These are phyloP conservation scores for Hydropotes inermis DNA, from an alignment of 2,113 vertebrate genomes.

Conservation along the genomic window DNA sequence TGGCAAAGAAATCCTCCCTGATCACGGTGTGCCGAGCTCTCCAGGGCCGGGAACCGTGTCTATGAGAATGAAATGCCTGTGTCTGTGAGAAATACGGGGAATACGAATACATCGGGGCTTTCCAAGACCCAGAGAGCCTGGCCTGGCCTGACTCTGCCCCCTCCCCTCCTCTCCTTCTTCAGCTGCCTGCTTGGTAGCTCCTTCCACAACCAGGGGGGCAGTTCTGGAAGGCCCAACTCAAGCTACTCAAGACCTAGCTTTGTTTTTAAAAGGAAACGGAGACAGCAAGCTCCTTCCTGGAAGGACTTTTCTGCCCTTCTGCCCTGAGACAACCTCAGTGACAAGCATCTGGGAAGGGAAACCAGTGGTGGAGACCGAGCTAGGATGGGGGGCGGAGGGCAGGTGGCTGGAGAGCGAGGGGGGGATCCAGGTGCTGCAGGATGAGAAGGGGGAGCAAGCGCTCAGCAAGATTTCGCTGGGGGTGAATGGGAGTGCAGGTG, in stretches of 20 bases:
- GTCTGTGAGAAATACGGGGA: background rate
- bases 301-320: background rate
- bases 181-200: background rate
- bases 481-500: background rate
- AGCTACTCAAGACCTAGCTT: background rate
- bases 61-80: background rate
- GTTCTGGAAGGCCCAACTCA: background rate
- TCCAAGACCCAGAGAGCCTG: background rate
- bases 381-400: too few relatives aligned
- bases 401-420: background rate
- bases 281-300: background rate
- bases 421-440: background rate
- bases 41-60: rapidly evolving
- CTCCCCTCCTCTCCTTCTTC: background rate
- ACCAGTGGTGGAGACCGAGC: background rate
- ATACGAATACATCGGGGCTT: background rate
- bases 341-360: background rate
- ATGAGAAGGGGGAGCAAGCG: background rate
- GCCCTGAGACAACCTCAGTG: background rate
- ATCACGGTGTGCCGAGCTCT: background rate
- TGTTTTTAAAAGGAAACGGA: background rate
- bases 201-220: background rate
- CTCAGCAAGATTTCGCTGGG: background rate
- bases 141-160: background rate
- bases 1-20: background rate